phyloP scores from a whole-genome alignment of 2,113 vertebrate genomes.

The Hyaena hyaena region DNA sequence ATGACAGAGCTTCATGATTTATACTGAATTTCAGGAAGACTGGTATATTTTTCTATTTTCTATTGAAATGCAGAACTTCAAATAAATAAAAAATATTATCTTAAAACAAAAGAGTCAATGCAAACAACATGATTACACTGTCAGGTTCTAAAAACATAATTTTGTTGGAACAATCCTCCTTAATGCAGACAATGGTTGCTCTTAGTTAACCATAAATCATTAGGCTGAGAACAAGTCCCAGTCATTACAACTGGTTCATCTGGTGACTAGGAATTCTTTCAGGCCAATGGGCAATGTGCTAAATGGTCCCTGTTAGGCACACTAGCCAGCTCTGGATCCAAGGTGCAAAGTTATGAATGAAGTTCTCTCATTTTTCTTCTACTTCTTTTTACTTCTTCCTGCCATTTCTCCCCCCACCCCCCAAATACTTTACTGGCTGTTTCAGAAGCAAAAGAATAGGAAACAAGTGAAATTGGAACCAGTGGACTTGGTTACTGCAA shows the following conservation, averaged over 20 bases:
- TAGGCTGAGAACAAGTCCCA: not conserved
- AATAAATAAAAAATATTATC: not conserved
- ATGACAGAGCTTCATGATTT: not conserved
- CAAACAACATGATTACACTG: not conserved
- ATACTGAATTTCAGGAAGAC: conserved; percentile 16
- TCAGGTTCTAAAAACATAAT: not conserved
- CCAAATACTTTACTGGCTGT: not conserved
- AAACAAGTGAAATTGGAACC: not conserved
- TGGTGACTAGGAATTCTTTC: not conserved
- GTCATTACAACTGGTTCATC: not conserved
- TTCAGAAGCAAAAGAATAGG: conserved; percentile 10
- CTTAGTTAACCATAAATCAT: not conserved
- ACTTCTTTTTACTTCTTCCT: not conserved
- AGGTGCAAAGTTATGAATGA: not conserved
- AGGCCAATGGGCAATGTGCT: not conserved
- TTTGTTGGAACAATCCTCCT: not conserved
- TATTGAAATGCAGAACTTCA: not conserved
- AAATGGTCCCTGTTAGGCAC: not conserved
- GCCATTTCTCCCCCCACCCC: accelerated
- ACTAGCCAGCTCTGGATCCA: not conserved
- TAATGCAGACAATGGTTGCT: not conserved
- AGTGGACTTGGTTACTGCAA: not conserved
- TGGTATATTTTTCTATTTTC: not conserved
- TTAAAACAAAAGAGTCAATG: conserved; percentile 7
- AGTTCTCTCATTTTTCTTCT: not conserved